Conservation (phyloP, 2,797 vertebrate species). For the Acanthornis magna region DNA sequence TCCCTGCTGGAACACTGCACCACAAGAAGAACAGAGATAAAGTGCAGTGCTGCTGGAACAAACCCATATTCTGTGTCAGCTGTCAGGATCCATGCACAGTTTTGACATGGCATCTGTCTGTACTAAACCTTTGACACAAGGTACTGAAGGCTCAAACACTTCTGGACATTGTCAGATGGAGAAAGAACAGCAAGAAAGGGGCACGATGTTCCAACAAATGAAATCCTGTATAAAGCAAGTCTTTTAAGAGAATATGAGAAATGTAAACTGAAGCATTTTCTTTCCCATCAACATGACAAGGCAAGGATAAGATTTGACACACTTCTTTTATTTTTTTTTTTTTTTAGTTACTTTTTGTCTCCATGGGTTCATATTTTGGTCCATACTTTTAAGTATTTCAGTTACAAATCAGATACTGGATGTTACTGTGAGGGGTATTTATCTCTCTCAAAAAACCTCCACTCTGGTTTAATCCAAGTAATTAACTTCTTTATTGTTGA, state of each 20-base stretch:
- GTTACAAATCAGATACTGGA: neutral
- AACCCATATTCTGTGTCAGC: neutral
- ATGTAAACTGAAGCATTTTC: neutral
- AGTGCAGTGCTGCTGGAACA: neutral
- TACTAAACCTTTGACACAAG: neutral
- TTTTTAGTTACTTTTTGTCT: neutral
- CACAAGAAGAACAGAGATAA: neutral
- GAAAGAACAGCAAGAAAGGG: neutral
- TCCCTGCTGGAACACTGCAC: neutral
- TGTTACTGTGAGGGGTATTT: neutral
- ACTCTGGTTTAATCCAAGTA: neutral
- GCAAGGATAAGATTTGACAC: neutral
- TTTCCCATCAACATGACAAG: neutral
- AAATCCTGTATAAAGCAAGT: neutral
- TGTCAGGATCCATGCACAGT: neutral
- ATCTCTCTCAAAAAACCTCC: neutral
- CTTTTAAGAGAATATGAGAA: neutral
- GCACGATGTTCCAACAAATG: neutral
- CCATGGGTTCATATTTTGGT: neutral
- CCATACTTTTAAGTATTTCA: neutral
- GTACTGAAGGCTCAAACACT: neutral
- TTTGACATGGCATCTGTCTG: neutral
- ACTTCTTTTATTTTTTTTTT: neutral
- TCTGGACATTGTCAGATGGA: neutral
- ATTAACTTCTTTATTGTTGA: neutral